Percentiles rank a stretch among this genome's conserved stretches.
phyloP scores from a whole-genome alignment of 2,797 vertebrate species.

The Rallus crepitans region DNA sequence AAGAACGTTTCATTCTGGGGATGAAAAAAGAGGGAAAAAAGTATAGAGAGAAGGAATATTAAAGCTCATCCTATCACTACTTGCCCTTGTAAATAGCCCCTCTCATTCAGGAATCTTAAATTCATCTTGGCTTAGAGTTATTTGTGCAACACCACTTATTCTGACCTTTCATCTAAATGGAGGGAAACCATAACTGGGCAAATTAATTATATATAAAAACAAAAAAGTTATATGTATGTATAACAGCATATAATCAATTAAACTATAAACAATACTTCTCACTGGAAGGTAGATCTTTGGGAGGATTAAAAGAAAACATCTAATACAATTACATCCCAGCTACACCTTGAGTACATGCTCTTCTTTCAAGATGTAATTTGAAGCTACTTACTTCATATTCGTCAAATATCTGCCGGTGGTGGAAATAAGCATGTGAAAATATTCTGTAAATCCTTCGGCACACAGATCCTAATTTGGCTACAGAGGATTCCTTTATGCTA shows the following conservation, averaged over 20 bases:
- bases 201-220: not conserved
- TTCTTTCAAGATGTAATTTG: not conserved
- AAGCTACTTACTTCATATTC: slow-evolving; percentile 93
- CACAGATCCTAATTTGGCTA: slow-evolving; percentile 98
- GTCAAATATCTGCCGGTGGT: slow-evolving; percentile 99
- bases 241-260: not conserved
- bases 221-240: no score
- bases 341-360: not conserved
- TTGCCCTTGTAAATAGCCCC: no score
- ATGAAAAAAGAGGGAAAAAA: slow-evolving; percentile 33
- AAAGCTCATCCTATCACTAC: no score
- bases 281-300: not conserved
- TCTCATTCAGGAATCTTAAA: not conserved
- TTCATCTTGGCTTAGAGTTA: not conserved
- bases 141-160: not conserved
- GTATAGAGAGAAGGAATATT: not conserved
- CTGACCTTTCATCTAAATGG: not conserved
- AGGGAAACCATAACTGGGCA: not conserved
- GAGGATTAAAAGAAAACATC: not conserved
- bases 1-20: slow-evolving; percentile 96
- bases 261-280: not conserved
- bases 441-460: slow-evolving; percentile 99
- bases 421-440: slow-evolving; percentile 99
- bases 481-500: slow-evolving; percentile 99
- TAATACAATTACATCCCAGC: not conserved